Conservation (phyloP, 2,888 invertebrate species). For the Euclidia mi region DNA sequence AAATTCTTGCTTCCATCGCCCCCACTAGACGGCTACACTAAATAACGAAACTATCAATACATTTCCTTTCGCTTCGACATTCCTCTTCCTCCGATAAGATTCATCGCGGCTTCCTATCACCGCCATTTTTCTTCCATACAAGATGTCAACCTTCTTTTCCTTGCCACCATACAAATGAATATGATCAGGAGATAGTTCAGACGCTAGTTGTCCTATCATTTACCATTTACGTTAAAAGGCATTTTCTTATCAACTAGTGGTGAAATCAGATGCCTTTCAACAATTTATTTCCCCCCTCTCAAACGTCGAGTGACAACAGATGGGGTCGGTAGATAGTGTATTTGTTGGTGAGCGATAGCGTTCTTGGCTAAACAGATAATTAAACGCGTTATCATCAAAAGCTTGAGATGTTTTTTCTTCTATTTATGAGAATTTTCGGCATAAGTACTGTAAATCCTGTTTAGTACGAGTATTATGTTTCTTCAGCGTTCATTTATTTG, state of each 20-base stretch:
- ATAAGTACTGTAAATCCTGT: no score
- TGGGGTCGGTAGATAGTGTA: conserved; percentile 50
- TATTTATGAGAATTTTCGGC: no score
- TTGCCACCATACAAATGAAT: conserved; percentile 37
- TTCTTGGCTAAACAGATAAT: conserved; percentile 12
- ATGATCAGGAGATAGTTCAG: conserved; percentile 31
- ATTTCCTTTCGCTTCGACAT: not conserved
- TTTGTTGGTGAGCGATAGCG: conserved; percentile 37
- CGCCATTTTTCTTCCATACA: conserved; percentile 10
- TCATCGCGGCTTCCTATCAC: conserved; percentile 1
- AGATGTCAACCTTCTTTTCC: no score
- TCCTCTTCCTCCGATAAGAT: conserved; percentile 17
- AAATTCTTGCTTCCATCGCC: no score
- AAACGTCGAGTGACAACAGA: conserved; percentile 69
- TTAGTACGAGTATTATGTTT: no score
- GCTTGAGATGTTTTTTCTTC: no score
- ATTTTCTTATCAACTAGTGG: conserved; percentile 55
- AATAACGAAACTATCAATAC: not conserved
- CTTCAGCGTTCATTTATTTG: no score
- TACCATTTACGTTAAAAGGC: conserved; percentile 53
- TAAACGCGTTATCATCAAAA: no score
- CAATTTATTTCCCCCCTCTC: conserved; percentile 70
- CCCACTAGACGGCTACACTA: not conserved
- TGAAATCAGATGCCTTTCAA: conserved; percentile 59
- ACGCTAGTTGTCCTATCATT: conserved; percentile 34